A percentile compares a stretch with the other conserved stretches of the same genome.
phyloP scores from a whole-genome alignment of 2,888 invertebrate species.

The Leucoma salicis region DNA sequence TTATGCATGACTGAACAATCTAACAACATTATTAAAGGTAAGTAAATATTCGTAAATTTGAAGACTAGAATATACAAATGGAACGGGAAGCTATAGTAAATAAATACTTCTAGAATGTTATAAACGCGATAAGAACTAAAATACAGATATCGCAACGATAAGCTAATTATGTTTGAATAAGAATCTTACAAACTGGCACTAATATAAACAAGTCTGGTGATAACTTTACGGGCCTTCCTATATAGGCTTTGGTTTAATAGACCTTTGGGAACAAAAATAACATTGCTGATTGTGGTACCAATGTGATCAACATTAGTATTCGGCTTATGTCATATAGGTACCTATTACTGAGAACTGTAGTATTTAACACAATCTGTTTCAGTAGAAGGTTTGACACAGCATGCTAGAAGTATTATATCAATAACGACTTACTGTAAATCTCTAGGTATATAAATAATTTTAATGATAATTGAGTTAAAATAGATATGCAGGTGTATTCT shows the following conservation, averaged over 20 bases:
- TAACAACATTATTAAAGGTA: slow-evolving; percentile 37
- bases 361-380: too few relatives aligned
- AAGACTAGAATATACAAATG: slow-evolving; percentile 61
- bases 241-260: too few relatives aligned
- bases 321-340: too few relatives aligned
- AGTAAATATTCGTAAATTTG: slow-evolving; percentile 48
- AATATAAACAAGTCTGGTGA: slow-evolving; percentile 12
- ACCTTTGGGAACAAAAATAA: too few relatives aligned
- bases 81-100: slow-evolving; percentile 38
- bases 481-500: slow-evolving; percentile 16
- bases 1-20: slow-evolving; percentile 45
- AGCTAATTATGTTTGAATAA: slow-evolving; percentile 19
- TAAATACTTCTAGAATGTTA: slow-evolving; percentile 21
- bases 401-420: too few relatives aligned
- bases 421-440: slow-evolving; percentile 20
- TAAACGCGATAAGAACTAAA: slow-evolving; percentile 31
- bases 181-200: slow-evolving; percentile 11
- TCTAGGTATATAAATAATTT: slow-evolving; percentile 22
- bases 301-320: too few relatives aligned
- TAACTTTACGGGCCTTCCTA: too few relatives aligned
- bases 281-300: too few relatives aligned
- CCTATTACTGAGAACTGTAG: too few relatives aligned
- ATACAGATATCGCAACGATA: slow-evolving; percentile 31
- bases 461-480: slow-evolving; percentile 9
- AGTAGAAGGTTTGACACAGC: too few relatives aligned